Percentiles rank a stretch among this genome's conserved stretches.
phyloP scores from a whole-genome alignment of 2,113 vertebrate genomes.

The Bujurquina vittata region DNA sequence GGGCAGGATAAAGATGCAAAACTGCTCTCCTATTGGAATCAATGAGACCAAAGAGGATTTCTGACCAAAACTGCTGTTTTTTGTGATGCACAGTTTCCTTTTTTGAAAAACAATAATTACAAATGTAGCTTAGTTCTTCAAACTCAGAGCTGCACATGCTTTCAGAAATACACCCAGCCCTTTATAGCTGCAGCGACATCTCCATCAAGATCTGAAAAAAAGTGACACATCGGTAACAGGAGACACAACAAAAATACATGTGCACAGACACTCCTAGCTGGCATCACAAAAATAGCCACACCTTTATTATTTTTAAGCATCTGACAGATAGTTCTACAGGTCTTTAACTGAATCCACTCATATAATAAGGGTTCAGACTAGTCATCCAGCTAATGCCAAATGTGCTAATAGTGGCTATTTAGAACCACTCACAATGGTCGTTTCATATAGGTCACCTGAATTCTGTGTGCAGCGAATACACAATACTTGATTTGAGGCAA shows the following conservation, averaged over 20 bases:
- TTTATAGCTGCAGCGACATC: neutral
- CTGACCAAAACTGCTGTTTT: constrained; percentile 26
- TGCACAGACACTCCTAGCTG: no score
- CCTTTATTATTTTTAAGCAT: no score
- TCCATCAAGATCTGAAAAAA: neutral
- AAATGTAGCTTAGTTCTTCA: neutral
- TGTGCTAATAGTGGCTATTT: no score
- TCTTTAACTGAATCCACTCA: no score
- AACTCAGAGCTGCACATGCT: accelerated
- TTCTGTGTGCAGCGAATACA: neutral
- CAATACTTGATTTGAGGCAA: neutral
- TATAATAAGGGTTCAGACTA: no score
- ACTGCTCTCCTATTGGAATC: constrained; percentile 45
- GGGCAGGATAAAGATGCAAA: constrained; percentile 60
- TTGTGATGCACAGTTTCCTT: constrained; percentile 11
- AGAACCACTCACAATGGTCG: neutral
- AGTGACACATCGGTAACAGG: neutral
- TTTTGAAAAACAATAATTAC: neutral
- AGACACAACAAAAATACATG: neutral
- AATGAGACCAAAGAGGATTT: constrained; percentile 54
- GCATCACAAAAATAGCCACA: neutral
- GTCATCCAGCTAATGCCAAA: no score
- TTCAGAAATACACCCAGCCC: neutral
- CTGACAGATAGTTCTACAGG: no score
- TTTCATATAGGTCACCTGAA: neutral